Evolutionary conservation across 2,797 vertebrate genomes (phyloP), one percentile per base, ranked within the genome.

Genomic region (Melanotaenia pygmaea): DNA sequence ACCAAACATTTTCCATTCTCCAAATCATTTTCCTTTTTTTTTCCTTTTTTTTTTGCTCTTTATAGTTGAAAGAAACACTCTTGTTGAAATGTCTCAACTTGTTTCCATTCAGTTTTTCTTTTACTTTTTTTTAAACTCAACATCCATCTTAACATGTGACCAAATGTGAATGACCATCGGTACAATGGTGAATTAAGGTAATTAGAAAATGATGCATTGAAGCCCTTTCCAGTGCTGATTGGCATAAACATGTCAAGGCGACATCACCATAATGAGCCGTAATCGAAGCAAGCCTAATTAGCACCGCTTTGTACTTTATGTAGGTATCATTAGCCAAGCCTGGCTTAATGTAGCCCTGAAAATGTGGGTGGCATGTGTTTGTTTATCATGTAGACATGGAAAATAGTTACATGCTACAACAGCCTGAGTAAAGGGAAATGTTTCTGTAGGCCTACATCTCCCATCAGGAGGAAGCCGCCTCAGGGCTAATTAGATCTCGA

Each of bases 321-420:
- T 72, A 82, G 86, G 90, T 94, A 91, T 93, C 91, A 92, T 92
- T 93, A 93, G 86, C 85, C 79, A 87, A 88, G 89, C 85, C 73
- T 84, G 90, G 75, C 70, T 84, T 88, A 85, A 74, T 80, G 75
- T 67, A 76, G 76, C 61, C 3, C 24, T 20, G 76, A 65, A 63
- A 69, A 53, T 80, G 89, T 92, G 87, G 88, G 84, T 80, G 81
- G 82, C 74, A 70, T 86, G 77, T 93, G 84, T 91, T 91, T 91
- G 89, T 92, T 90, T 87, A 80, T 88, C 80, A 73, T 89, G 88
- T 89, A 82, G 86, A 93, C 90, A 91, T 2, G 75, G 77, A 89
- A 93, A 92, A 87, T 78, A 88, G 82, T 93, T 93, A 91, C 88
- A 93, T 89, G 88, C 87, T 83, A 93, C 87, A 90, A 75, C 73